Evolutionary conservation across 2,888 invertebrate genomes (phyloP).

Genomic region (Nomada goodeniana): DNA sequence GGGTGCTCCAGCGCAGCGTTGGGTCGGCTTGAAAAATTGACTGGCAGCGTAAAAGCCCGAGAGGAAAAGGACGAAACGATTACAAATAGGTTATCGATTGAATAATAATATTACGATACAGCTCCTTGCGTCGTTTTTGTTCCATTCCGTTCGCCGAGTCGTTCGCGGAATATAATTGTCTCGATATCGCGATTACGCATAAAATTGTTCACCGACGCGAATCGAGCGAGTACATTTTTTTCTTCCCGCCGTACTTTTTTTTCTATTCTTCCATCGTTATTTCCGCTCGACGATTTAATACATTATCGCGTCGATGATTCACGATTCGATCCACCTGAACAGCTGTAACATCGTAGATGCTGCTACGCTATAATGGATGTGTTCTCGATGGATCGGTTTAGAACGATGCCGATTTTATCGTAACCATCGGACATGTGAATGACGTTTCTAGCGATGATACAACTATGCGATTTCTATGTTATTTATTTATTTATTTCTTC

Average conservation of each 20-base stretch:
- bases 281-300: neutral
- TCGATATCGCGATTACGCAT: neutral
- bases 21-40: neutral
- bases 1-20: neutral
- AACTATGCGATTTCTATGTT: neutral
- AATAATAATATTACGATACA: neutral
- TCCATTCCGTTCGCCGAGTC: neutral
- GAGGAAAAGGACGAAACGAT: neutral
- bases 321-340: constrained; percentile 19
- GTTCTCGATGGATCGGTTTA: neutral
- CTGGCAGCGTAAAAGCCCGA: too few species aligned
- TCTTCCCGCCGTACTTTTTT: too few species aligned
- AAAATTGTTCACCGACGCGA: neutral
- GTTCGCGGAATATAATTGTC: neutral
- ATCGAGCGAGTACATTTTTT: neutral
- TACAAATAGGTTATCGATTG: neutral
- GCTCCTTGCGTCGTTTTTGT: neutral
- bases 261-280: neutral
- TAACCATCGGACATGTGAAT: neutral
- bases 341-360: constrained; percentile 1
- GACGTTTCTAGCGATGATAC: neutral
- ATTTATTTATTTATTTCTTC: neutral
- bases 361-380: neutral
- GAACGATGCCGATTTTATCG: neutral
- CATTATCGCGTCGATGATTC: constrained; percentile 5